Evolutionary conservation across 2,888 invertebrate genomes (phyloP).

Genomic region (Ceraclea dissimilis): DNA sequence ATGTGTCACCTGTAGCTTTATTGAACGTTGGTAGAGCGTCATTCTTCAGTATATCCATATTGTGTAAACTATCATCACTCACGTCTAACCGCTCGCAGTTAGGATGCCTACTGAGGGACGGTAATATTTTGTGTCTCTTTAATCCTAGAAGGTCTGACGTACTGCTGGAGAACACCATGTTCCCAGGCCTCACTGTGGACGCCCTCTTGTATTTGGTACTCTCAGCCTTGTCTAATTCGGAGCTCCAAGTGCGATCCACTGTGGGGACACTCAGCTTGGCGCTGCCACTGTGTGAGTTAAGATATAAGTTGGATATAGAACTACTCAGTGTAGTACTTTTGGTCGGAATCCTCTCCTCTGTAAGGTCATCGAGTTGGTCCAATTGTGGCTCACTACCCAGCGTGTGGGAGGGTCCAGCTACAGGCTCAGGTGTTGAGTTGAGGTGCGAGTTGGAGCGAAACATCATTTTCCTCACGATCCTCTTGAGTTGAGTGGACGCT

Average conservation of each 20-base stretch:
- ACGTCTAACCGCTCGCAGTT: constrained; percentile 42
- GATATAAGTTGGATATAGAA: constrained; percentile 18
- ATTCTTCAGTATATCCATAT: constrained; percentile 24
- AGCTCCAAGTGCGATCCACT: constrained; percentile 15
- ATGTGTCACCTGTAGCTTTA: not conserved
- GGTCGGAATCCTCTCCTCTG: constrained; percentile 10
- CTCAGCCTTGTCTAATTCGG: constrained; percentile 17
- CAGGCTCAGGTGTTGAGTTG: constrained; percentile 3
- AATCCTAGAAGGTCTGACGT: constrained; percentile 39
- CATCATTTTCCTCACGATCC: constrained; percentile 16
- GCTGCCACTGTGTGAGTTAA: constrained; percentile 10
- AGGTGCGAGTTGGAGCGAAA: constrained; percentile 21
- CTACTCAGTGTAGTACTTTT: constrained; percentile 16
- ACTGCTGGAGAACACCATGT: constrained; percentile 33
- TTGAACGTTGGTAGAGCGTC: not conserved
- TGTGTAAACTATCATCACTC: constrained; percentile 39
- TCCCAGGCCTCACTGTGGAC: constrained; percentile 22
- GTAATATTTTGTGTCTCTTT: constrained; percentile 36
- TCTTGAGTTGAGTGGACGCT: constrained; percentile 10
- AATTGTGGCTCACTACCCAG: constrained; percentile 18
- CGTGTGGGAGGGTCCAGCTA: constrained; percentile 6
- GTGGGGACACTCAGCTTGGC: constrained; percentile 3
- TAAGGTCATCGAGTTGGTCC: constrained; percentile 9
- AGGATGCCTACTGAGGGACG: constrained; percentile 37
- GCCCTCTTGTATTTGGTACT: constrained; percentile 6